phyloP scores from a whole-genome alignment of 2,888 invertebrate species.

The Cheilosia vulpina region DNA sequence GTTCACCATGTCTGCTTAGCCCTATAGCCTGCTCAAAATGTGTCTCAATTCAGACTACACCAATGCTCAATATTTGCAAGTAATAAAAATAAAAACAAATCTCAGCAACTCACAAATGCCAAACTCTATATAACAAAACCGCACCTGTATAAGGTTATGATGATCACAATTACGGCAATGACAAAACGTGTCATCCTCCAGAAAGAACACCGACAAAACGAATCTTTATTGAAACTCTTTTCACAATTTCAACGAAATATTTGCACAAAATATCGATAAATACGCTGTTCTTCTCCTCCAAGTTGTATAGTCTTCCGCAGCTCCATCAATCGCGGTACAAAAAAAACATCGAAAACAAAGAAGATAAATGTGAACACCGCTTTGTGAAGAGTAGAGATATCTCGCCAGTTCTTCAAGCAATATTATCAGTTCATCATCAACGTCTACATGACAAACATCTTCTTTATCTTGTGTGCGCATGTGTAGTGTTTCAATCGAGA shows the following conservation, averaged over 20 bases:
- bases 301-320: constrained; percentile 39
- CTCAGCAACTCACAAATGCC: background rate
- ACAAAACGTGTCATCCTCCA: constrained; percentile 40
- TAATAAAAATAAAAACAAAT: background rate
- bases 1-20: too few relatives aligned
- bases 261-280: constrained; percentile 72
- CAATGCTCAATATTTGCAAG: too few relatives aligned
- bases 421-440: constrained; percentile 70
- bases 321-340: constrained; percentile 27
- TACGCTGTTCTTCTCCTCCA: constrained; percentile 39
- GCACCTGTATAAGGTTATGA: constrained; percentile 27
- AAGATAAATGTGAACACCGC: constrained; percentile 49
- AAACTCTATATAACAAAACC: constrained; percentile 28
- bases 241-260: constrained; percentile 64
- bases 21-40: too few relatives aligned
- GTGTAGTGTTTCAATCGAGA: constrained; percentile 63
- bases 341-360: constrained; percentile 9
- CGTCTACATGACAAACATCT: constrained; percentile 69
- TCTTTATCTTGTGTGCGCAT: constrained; percentile 60
- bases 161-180: constrained; percentile 6
- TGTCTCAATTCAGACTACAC: too few relatives aligned
- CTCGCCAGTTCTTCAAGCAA: constrained; percentile 42
- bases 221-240: constrained; percentile 55
- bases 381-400: constrained; percentile 5
- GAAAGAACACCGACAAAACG: constrained; percentile 55